Base-by-base conservation (phyloP, 2,797 vertebrate genomes). In the Girardinus metallicus region DNA sequence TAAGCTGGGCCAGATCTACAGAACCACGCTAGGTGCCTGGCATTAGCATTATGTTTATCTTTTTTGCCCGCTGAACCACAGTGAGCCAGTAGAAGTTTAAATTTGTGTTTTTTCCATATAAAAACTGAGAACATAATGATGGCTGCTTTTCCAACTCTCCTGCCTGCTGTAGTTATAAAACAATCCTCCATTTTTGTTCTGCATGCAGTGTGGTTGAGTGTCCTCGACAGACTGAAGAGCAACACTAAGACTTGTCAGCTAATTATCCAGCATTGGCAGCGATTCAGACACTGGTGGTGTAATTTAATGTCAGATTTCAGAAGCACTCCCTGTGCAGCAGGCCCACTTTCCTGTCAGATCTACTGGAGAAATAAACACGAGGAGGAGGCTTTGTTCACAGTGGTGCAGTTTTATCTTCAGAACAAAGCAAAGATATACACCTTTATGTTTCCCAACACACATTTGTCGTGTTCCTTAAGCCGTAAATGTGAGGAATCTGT, bases 251-350 rank as follows among this genome's bases (percentile, higher is more conserved):
- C 77, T 47, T 68, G 82, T 81, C 80, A 39, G 84, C 68, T 90
- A 89, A 91, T 89, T 88, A 84, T 71, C 53, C 76, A 57, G 43
- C 26, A 0, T 76, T 70, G 77, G 60, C 83, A 79, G 75, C 36
- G 83, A 85, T 80, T 86, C 79, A 76, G 76, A 74, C 84, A 66
- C 78, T 73, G 83, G 78, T 86, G 86, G 43, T 49, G 57, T 83
- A 64, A 80, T 76, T 89, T 66, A n/a, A 79, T 83, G 78, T 86
- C 85, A 83, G 51, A 74, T 80, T 80, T 74, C 31, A 44, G 34
- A 77, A 80, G 31, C 23, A 1, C n/a, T 77, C 79, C 74, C 53
- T 5, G 66, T 49, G 73, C 78, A 77, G 77, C 6, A 15, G 75
- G 76, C 64, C 80, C 31, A 7, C 74, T 79, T 77, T 73, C 13